phyloP scores from a whole-genome alignment of 1,140 invertebrate genomes.

The Penaeus japonicus region DNA sequence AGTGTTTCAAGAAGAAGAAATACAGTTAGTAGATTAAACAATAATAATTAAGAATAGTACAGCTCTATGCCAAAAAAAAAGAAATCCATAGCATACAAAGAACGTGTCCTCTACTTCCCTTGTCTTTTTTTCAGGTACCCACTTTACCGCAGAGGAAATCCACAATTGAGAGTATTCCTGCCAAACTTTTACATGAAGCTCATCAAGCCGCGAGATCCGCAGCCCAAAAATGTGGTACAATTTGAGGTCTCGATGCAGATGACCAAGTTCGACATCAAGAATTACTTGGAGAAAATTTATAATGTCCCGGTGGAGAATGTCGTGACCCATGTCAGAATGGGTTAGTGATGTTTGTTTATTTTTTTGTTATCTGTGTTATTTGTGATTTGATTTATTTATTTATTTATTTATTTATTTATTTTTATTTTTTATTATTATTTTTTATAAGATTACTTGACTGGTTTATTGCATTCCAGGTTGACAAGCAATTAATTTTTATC shows the following conservation, averaged over 20 bases:
- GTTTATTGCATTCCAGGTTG: no score
- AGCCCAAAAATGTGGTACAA: slow-evolving; percentile 79
- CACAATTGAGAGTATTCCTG: slow-evolving; percentile 86
- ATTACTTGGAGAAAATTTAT: slow-evolving; percentile 96
- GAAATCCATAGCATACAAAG: no score
- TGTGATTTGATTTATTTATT: neutral
- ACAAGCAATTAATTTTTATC: no score
- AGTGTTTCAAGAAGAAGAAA: no score
- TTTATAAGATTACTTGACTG: no score
- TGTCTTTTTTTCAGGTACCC: slow-evolving; percentile 73
- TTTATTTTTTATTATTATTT: no score
- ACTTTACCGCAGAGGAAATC: slow-evolving; percentile 86
- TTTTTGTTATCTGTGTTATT: no score
- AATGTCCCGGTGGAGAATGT: slow-evolving; percentile 79
- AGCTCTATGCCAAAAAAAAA: no score
- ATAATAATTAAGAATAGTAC: no score
- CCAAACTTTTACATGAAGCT: slow-evolving; percentile 96
- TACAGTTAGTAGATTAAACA: no score
- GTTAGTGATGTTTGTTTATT: slow-evolving; percentile 63
- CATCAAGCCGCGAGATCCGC: slow-evolving; percentile 70
- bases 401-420: neutral
- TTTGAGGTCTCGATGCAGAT: slow-evolving; percentile 87
- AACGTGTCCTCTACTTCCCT: neutral
- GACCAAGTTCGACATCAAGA: slow-evolving; percentile 85
- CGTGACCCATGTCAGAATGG: slow-evolving; percentile 74